Conservation (phyloP, 2,797 vertebrate genomes). For the Melanotaenia trifasciata region DNA sequence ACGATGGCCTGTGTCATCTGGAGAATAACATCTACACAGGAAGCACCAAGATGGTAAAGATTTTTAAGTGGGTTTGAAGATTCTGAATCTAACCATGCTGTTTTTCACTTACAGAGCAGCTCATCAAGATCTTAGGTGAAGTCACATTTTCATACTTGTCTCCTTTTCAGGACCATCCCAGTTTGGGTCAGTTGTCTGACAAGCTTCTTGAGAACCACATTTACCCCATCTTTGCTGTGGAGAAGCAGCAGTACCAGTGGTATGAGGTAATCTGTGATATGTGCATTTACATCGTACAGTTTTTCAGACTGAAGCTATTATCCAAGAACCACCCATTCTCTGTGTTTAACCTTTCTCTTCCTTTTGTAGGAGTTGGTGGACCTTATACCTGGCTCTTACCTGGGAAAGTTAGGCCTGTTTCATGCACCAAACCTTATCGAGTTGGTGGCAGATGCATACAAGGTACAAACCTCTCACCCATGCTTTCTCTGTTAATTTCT, state of each 20-base stretch:
- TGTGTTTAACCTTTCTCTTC: not conserved
- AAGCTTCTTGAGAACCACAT: conserved; percentile 94
- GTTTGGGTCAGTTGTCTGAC: conserved; percentile 91
- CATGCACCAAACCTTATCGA: conserved; percentile 93
- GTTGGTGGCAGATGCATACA: conserved; percentile 94
- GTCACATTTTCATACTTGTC: not conserved
- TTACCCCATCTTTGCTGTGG: conserved; percentile 95
- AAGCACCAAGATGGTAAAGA: conserved; percentile 94
- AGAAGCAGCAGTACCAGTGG: conserved; percentile 94
- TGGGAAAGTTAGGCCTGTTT: conserved; percentile 89
- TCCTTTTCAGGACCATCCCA: conserved; percentile 91
- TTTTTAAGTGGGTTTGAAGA: not conserved
- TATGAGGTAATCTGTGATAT: conserved; percentile 90
- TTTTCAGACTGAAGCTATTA: not conserved
- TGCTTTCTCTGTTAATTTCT: conserved; percentile 12
- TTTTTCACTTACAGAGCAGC: not conserved
- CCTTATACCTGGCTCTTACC: conserved; percentile 90
- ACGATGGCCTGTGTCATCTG: conserved; percentile 95
- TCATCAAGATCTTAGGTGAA: not conserved
- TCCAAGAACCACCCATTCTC: not conserved
- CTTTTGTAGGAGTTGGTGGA: conserved; percentile 86
- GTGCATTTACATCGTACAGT: conserved; percentile 4
- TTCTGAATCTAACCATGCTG: not conserved
- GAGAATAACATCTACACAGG: conserved; percentile 91
- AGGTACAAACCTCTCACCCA: conserved; percentile 80